Evolutionary conservation across 2,888 invertebrate genomes (phyloP).

Genomic region (Tigriopus californicus): DNA sequence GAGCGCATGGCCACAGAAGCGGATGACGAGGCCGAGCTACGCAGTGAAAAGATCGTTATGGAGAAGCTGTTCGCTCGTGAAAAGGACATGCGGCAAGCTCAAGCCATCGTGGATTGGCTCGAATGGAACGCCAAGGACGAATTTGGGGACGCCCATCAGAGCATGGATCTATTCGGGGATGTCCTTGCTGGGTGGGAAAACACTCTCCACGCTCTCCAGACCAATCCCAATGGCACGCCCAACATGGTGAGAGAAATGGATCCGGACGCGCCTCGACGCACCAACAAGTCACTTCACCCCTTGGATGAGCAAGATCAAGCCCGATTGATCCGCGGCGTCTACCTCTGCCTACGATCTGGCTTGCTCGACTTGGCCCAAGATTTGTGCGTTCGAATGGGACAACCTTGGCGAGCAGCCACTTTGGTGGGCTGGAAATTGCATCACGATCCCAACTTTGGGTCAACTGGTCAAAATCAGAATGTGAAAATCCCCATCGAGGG

Average conservation of each 20-base stretch:
- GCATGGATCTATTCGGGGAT: constrained; percentile 56
- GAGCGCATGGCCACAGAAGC: constrained; percentile 23
- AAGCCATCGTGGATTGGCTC: constrained; percentile 79
- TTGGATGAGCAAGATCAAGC: constrained; percentile 64
- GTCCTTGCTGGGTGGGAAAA: constrained; percentile 75
- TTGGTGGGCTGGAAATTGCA: constrained; percentile 74
- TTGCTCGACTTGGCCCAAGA: constrained; percentile 64
- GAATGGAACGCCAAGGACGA: constrained; percentile 54
- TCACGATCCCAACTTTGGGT: constrained; percentile 59
- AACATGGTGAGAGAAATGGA: constrained; percentile 51
- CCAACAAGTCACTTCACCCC: constrained; percentile 58
- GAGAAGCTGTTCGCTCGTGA: constrained; percentile 26
- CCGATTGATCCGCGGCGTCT: constrained; percentile 40
- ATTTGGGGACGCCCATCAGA: constrained; percentile 27
- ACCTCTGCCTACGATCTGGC: constrained; percentile 62
- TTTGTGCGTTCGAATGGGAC: constrained; percentile 64
- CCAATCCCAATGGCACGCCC: constrained; percentile 31
- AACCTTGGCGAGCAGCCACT: constrained; percentile 75
- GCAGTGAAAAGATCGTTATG: constrained; percentile 30
- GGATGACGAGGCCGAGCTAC: constrained; percentile 22
- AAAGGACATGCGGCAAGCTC: constrained; percentile 25
- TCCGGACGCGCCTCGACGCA: constrained; percentile 69
- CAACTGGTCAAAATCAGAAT: constrained; percentile 22
- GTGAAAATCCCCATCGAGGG: constrained; percentile 46
- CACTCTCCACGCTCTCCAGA: constrained; percentile 55